Evolutionary conservation across 2,797 vertebrate species (phyloP).

Genomic region (Galago senegalensis): DNA sequence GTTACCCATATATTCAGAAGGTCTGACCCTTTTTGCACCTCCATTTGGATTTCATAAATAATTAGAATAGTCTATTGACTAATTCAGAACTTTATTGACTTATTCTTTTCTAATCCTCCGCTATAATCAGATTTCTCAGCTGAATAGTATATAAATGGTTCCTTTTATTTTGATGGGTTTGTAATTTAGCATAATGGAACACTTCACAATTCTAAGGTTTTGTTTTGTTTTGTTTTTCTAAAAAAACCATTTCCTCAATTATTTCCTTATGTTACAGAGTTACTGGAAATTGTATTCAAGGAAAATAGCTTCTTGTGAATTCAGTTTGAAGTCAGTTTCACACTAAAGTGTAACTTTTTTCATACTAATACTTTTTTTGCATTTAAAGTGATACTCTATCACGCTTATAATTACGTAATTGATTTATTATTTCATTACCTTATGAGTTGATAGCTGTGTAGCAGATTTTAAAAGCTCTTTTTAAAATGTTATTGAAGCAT

Average conservation of each 20-base stretch:
- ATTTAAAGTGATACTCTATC: background rate
- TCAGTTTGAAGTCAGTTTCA: slow-evolving; percentile 72
- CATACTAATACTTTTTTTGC: background rate
- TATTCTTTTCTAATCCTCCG: slow-evolving; percentile 25
- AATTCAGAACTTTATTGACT: slow-evolving; percentile 47
- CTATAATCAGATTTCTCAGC: slow-evolving; percentile 55
- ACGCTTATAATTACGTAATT: slow-evolving; percentile 48
- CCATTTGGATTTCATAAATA: slow-evolving; percentile 42
- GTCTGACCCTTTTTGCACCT: background rate
- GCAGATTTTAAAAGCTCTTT: slow-evolving; percentile 41
- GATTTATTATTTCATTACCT: slow-evolving; percentile 43
- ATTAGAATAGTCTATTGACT: background rate
- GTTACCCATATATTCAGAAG: background rate
- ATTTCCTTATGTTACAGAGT: slow-evolving; percentile 76
- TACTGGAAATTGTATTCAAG: slow-evolving; percentile 77
- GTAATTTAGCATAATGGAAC: slow-evolving; percentile 62
- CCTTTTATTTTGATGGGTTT: slow-evolving; percentile 70
- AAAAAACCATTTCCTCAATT: slow-evolving; percentile 75
- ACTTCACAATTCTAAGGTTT: slow-evolving; percentile 66
- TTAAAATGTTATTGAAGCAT: slow-evolving; percentile 56
- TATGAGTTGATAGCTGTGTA: background rate
- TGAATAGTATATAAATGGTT: slow-evolving; percentile 52
- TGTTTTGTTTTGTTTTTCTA: slow-evolving; percentile 73
- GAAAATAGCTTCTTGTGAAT: slow-evolving; percentile 67
- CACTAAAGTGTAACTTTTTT: slow-evolving; percentile 56